Evolutionary conservation across 2,113 vertebrate genomes (phyloP).

Genomic region (Porphyrio hochstetteri): DNA sequence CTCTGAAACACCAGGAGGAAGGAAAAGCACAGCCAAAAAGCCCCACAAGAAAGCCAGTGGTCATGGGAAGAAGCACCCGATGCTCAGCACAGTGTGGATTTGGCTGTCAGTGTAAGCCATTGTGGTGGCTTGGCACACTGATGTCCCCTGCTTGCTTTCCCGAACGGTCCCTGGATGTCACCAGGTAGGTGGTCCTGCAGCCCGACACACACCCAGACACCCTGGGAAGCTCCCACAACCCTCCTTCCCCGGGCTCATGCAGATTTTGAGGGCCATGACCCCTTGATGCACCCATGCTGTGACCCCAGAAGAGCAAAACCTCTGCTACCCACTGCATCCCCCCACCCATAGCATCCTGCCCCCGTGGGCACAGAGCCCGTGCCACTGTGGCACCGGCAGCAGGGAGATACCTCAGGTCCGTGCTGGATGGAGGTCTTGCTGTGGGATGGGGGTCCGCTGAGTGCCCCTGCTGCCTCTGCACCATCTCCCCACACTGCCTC

Average conservation of each 20-base stretch:
- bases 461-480: neutral
- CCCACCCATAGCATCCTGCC: neutral
- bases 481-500: neutral
- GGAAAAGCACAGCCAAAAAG: neutral
- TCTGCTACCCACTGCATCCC: neutral
- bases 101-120: neutral
- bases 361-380: neutral
- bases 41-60: neutral
- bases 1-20: neutral
- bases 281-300: neutral
- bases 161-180: neutral
- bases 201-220: fast-evolving
- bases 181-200: neutral
- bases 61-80: neutral
- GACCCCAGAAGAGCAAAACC: neutral
- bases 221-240: neutral
- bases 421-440: neutral
- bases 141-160: neutral
- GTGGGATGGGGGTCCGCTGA: neutral
- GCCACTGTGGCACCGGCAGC: neutral
- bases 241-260: fast-evolving
- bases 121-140: neutral
- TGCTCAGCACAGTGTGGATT: neutral
- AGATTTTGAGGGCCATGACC: neutral
- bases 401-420: slow-evolving; percentile 29